A percentile compares a stretch with the other conserved stretches of the same genome.
Conservation (phyloP, 2,888 invertebrate genomes). For the Loripinus fragilis region DNA sequence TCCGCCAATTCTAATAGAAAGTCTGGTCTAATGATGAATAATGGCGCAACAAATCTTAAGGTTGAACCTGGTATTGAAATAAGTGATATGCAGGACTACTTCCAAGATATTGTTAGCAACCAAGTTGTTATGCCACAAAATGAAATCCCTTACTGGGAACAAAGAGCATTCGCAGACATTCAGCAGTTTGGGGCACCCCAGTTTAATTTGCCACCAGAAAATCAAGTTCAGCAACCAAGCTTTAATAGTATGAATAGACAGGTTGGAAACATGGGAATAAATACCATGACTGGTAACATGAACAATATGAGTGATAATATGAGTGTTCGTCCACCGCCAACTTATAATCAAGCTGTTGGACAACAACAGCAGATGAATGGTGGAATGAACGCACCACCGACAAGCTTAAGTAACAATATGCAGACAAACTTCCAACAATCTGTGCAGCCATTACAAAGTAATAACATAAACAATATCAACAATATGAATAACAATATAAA, state of each 20-base stretch:
- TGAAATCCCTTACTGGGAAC: constrained; percentile 76
- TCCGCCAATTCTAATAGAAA: constrained; percentile 74
- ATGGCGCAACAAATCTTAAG: constrained; percentile 64
- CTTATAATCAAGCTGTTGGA: constrained; percentile 73
- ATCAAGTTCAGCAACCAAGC: constrained; percentile 55
- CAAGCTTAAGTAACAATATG: constrained; percentile 34
- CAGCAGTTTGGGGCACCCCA: constrained; percentile 59
- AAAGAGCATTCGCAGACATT: constrained; percentile 66
- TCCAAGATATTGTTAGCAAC: constrained; percentile 75
- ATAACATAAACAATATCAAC: constrained; percentile 31
- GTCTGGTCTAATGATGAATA: constrained; percentile 44
- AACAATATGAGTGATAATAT: constrained; percentile 34
- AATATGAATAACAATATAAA: constrained; percentile 65
- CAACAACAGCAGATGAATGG: constrained; percentile 49
- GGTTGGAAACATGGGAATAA: constrained; percentile 37
- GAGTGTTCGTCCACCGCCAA: constrained; percentile 77
- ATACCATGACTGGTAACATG: constrained; percentile 41
- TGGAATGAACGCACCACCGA: constrained; percentile 32
- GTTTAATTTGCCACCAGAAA: constrained; percentile 56
- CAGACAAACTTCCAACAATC: constrained; percentile 39
- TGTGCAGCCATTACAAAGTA: constrained; percentile 13
- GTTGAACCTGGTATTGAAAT: constrained; percentile 68
- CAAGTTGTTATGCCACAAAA: constrained; percentile 77
- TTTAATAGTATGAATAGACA: constrained; percentile 48
- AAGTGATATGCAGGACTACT: constrained; percentile 67